Base-by-base conservation (phyloP, 1,140 invertebrate genomes). In the Ostrea edulis region DNA sequence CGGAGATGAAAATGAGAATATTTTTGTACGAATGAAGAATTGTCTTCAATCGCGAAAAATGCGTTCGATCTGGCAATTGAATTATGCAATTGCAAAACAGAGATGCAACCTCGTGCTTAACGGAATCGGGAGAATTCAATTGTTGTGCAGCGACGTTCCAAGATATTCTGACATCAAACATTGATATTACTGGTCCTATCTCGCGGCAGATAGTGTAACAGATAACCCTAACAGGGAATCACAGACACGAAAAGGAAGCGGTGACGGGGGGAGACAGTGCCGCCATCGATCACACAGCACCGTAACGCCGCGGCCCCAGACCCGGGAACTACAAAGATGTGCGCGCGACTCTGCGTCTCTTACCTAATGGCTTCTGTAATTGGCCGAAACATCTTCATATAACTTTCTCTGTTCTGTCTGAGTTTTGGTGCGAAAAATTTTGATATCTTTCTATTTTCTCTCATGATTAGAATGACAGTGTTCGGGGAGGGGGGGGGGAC, bases 341-440 rank as follows among this genome's bases (percentile, higher is more conserved):
- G 22, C 68, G 68, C 68, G 22, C 68, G 68, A 35, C 68, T 77
- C 68, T 0, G 25, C 29, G 68, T 25, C 68, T 77, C 68, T 77
- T 77, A 44, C 25, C 68, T 77, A 77, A 77, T 77, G 68, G 68
- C 68, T 77, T 77, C 25, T 77, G 25, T 77, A 77, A 77, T 77
- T 77, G 68, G 68, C 68, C 68, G 68, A 77, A 77, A 77, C 68
- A 77, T 77, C 68, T 77, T 77, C 68, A 77, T 77, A 77, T 77
- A 77, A 22, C 11, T 77, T 77, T 77, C 68, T 77, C 68, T 77
- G 2, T 29, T 35, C 68, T 17, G 22, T 29, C 68, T 14, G 22
- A 77, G 68, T 25, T 29, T 9, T 12, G 9, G 68, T 9, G 68
- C 29, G 68, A 77, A 29, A 29, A 29, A 35, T 77, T 77, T 77